Evolutionary conservation across 2,113 vertebrate genomes (phyloP).

Genomic region (Ammodytes marinus): DNA sequence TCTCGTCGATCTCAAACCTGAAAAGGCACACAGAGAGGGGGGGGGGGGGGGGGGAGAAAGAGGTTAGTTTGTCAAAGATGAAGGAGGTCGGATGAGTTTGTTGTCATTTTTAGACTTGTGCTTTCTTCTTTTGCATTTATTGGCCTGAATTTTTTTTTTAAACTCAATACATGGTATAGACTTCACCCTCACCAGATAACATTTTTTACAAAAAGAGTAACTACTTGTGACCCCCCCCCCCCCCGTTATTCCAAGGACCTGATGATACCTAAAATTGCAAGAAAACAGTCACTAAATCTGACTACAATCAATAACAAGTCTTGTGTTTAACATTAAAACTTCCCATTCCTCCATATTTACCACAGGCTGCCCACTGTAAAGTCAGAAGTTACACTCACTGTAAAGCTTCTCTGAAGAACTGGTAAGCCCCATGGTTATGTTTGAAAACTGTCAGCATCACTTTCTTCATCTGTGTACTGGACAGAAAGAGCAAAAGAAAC

Average conservation of each 20-base stretch:
- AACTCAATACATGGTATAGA: too few relatives aligned
- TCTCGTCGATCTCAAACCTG: conserved; percentile 94
- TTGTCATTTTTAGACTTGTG: not conserved
- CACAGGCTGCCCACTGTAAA: not conserved
- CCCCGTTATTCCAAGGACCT: too few relatives aligned
- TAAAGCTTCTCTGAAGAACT: conserved; percentile 95
- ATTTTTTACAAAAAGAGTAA: too few relatives aligned
- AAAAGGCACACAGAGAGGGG: not conserved
- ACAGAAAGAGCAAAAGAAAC: not conserved
- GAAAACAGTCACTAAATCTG: too few relatives aligned
- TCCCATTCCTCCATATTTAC: too few relatives aligned
- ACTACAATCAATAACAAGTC: too few relatives aligned
- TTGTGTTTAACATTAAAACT: not conserved
- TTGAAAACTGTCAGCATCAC: conserved; percentile 97
- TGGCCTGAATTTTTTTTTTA: not conserved
- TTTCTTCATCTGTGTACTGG: conserved; percentile 96
- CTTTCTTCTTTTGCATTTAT: not conserved
- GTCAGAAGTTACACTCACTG: conserved; percentile 87
- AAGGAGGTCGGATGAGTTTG: not conserved
- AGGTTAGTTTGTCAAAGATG: not conserved
- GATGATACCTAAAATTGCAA: too few relatives aligned
- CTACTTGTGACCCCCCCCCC: too few relatives aligned
- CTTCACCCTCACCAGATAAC: too few relatives aligned
- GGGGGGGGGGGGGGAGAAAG: not conserved
- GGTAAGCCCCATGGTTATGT: conserved; percentile 94